Percentiles rank a stretch among this genome's conserved stretches.
Evolutionary conservation across 2,888 invertebrate genomes (phyloP).

Genomic region (Aricia artaxerxes): DNA sequence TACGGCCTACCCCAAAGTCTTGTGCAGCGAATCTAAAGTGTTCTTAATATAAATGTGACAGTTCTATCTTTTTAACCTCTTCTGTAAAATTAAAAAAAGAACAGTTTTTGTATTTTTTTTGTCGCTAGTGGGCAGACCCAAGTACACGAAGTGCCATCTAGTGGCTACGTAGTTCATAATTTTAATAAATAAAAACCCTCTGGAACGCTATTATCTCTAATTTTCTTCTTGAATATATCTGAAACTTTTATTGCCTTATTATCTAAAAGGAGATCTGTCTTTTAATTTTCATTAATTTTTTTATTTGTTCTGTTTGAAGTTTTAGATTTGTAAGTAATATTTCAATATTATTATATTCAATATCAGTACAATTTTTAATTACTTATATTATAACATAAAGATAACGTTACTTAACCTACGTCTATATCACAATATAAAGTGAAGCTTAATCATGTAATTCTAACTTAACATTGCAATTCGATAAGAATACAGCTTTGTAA

Average conservation of each 20-base stretch:
- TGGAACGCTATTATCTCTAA: too few species aligned
- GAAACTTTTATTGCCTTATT: background rate
- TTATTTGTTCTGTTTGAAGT: background rate
- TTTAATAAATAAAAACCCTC: too few species aligned
- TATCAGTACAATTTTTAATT: background rate
- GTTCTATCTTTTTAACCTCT: background rate
- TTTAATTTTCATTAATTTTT: background rate
- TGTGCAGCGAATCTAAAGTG: constrained; percentile 12
- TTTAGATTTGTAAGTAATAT: background rate
- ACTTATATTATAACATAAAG: background rate
- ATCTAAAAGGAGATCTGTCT: background rate
- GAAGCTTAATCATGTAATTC: background rate
- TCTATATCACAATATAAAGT: constrained; percentile 18
- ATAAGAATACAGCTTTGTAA: background rate
- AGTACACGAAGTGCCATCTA: too few species aligned
- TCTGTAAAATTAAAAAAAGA: background rate
- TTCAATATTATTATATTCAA: background rate
- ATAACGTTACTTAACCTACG: background rate
- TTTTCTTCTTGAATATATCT: background rate
- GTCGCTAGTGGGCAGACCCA: too few species aligned
- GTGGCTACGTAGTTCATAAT: too few species aligned
- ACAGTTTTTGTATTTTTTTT: background rate
- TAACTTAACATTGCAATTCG: background rate
- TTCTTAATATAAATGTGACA: background rate
- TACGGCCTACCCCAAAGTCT: constrained; percentile 29